A percentile compares a stretch with the other conserved stretches of the same genome.
phyloP scores from a whole-genome alignment of 2,888 invertebrate genomes.

The Cataglyphis rosenhaueri region DNA sequence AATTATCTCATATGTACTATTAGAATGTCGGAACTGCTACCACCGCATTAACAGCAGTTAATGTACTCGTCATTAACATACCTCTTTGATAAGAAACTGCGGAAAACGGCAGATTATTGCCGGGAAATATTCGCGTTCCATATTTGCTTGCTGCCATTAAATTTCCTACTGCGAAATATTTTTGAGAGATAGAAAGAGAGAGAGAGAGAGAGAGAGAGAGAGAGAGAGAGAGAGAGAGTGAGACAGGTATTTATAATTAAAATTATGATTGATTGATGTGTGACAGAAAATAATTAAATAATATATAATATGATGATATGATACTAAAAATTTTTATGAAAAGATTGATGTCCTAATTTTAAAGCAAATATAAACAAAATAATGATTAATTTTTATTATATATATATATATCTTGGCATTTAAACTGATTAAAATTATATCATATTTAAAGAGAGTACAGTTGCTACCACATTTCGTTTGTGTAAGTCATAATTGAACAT shows the following conservation, averaged over 20 bases:
- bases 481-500: not conserved
- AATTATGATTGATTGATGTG: not conserved
- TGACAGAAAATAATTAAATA: not conserved
- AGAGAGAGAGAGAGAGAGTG: not conserved
- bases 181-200: not conserved
- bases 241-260: not conserved
- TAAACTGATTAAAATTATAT: not conserved
- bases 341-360: not conserved
- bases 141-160: not conserved
- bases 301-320: not conserved
- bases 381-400: not conserved
- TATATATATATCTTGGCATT: not conserved
- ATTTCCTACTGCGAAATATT: not conserved
- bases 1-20: constrained; percentile 15
- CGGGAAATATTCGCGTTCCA: not conserved
- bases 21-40: constrained; percentile 25
- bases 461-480: not conserved
- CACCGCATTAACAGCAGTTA: not conserved
- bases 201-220: not conserved
- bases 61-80: constrained; percentile 26
- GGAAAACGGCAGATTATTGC: constrained; percentile 1
- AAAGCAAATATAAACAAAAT: not conserved
- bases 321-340: not conserved
- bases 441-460: not conserved
- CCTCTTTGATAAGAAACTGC: not conserved